Base-by-base conservation (phyloP, 1,140 invertebrate species). In the Propsilocerus akamusi region DNA sequence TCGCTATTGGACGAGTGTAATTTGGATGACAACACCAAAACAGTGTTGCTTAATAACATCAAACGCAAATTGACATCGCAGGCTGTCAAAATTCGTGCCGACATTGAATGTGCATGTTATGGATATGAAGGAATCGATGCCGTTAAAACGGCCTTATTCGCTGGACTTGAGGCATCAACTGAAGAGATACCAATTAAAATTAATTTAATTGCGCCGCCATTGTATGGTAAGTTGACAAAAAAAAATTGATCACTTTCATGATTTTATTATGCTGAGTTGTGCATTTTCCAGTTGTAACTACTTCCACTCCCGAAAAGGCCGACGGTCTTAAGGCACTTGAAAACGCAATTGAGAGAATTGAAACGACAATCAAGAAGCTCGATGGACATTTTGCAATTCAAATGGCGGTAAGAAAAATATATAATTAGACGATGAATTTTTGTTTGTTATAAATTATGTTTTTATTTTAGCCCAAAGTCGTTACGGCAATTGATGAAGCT, bases 81-180 rank as follows among this genome's bases (percentile, higher is more conserved):
- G 68, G 90, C 94, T 17, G 91, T 99, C 0, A 99, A 99, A 76
- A 96, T 97, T 51, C 75, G 95, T 59, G 86, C 94, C 23, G 95
- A 99, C 64, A 90, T 99, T 59, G 94, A 99, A 71, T 95, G 96
- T 57, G 92, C 93, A 0, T 99, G 95, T 69, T 99, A 96, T 62
- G 93, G 88, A 4, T 97, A 97, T 63, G 95, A 99, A 68, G 97
- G 97, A 25, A 97, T 99, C 58, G 95, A 99, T 75, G 97, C 97
- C 30, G 94, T 99, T 0, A 98, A 98, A 68, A 73, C 81, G 51
- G 93, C 97, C 0, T 69, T 99, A 4, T 86, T 80, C 66, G 77
- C 87, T 62, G 97, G 97, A 3, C 75, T 99, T n/a, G 80, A 83
- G 47, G 73, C 91, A 30, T 95, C 93, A 4, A 95, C 88, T 6